Base-by-base conservation (phyloP, 1,140 invertebrate genomes). In the Oedothorax gibbosus region DNA sequence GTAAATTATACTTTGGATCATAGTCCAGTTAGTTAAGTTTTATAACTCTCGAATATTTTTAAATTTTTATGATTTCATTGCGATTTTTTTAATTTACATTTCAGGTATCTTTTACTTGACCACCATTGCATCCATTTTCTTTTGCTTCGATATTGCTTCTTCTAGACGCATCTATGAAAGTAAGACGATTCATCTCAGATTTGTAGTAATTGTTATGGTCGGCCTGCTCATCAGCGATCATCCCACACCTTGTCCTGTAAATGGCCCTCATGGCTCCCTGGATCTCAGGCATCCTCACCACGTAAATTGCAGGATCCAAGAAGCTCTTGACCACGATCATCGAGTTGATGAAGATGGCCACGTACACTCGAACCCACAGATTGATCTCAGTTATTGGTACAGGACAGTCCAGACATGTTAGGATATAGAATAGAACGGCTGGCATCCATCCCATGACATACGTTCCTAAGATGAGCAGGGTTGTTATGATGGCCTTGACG, bases 301-400 rank as follows among this genome's bases (percentile, higher is more conserved):
- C 93, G 87, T 94, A 94, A 57, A 94, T 94, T 66, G 94, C 92
- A 0, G 93, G 93, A 89, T 94, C 93, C 50, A 92, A 90, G 15
- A 93, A 87, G 35, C 92, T 92, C 87, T 94, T 94, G 21, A 93
- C 88, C 12, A 94, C 91, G 14, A 94, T 89, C 8, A 94, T 89
- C 7, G 89, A 65, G 62, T 87, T 87, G 20, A 72, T 81, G 49
- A 88, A 54, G 20, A 88, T 87, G 8, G 82, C 84, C 54, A 85
- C 85, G 6, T 87, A 77, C 4, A 87, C 72, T 7, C 87, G 72
- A 12, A 86, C 80, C 72, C 54, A 56, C 7, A 84, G 15, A 11
- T 72, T 81, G 51, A 87, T 86, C 20, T 86, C 12, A 8, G 79
- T 72, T 10, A 81, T 65, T 18, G 87, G 87, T 15, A 86, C 60